Conservation (phyloP, 2,888 invertebrate species). For the Papilio demoleus region DNA sequence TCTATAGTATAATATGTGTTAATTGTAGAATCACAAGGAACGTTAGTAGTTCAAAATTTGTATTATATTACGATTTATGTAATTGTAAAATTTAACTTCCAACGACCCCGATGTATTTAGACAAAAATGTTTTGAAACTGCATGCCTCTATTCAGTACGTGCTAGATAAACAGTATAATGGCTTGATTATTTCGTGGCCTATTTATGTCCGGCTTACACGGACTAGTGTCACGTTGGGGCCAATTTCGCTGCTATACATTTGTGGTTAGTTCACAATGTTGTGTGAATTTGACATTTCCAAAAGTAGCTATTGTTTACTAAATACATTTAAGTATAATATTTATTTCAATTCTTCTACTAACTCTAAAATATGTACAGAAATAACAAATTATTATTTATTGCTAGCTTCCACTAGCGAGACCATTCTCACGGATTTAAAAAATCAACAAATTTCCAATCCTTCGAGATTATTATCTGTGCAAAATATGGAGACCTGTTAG, state of each 20-base stretch:
- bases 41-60: not conserved
- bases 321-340: too few relatives aligned
- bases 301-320: not conserved
- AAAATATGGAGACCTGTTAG: too few relatives aligned
- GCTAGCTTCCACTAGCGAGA: too few relatives aligned
- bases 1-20: too few relatives aligned
- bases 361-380: too few relatives aligned
- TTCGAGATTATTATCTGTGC: too few relatives aligned
- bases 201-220: not conserved
- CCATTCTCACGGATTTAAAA: too few relatives aligned
- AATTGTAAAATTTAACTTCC: not conserved
- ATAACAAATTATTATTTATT: too few relatives aligned
- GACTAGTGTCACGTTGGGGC: not conserved
- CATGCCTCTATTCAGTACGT: not conserved
- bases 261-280: not conserved
- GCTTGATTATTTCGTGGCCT: slow-evolving; percentile 21
- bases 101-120: not conserved
- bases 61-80: not conserved
- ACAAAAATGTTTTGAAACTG: not conserved
- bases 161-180: slow-evolving; percentile 11
- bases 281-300: not conserved
- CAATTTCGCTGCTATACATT: slow-evolving; percentile 3
- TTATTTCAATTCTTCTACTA: too few relatives aligned
- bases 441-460: too few relatives aligned
- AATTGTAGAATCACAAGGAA: too few relatives aligned